Evolutionary conservation across 2,797 vertebrate species (phyloP).

Genomic region (Coregonus ussuriensis): DNA sequence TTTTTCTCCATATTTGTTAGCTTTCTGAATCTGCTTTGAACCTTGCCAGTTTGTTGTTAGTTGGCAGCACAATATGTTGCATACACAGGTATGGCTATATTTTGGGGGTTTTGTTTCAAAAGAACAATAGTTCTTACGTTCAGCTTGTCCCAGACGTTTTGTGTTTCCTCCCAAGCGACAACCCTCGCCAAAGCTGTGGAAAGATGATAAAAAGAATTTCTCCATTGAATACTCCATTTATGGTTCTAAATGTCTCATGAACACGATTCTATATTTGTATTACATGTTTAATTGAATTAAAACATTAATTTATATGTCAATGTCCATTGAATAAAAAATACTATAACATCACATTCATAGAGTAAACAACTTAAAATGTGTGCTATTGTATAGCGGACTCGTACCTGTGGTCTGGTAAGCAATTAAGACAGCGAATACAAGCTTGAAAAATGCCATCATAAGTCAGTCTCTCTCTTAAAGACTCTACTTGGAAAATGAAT

Average conservation of each 20-base stretch:
- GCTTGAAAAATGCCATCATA: slow-evolving; percentile 53
- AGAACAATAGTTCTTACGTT: not conserved
- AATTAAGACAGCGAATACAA: slow-evolving; percentile 48
- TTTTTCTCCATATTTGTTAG: not conserved
- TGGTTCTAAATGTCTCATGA: not conserved
- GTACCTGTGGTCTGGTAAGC: slow-evolving; percentile 53
- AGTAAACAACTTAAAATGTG: not conserved
- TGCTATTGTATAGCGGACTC: not conserved
- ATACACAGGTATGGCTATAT: not conserved
- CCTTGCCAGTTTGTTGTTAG: not conserved
- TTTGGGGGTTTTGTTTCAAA: not conserved
- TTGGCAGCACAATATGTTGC: not conserved
- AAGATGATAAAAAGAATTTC: not conserved
- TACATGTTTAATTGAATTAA: not conserved
- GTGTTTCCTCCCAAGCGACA: slow-evolving; percentile 15
- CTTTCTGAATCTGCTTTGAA: not conserved
- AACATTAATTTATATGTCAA: not conserved
- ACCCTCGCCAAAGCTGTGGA: slow-evolving; percentile 44
- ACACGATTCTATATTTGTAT: not conserved
- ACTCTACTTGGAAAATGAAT: too few species aligned
- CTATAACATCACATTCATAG: not conserved
- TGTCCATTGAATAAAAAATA: not conserved
- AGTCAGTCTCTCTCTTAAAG: not conserved
- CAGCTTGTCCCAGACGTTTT: slow-evolving; percentile 21
- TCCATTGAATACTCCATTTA: not conserved